Evolutionary conservation across 2,113 vertebrate species (phyloP).

Genomic region (Myiopsitta monachus): DNA sequence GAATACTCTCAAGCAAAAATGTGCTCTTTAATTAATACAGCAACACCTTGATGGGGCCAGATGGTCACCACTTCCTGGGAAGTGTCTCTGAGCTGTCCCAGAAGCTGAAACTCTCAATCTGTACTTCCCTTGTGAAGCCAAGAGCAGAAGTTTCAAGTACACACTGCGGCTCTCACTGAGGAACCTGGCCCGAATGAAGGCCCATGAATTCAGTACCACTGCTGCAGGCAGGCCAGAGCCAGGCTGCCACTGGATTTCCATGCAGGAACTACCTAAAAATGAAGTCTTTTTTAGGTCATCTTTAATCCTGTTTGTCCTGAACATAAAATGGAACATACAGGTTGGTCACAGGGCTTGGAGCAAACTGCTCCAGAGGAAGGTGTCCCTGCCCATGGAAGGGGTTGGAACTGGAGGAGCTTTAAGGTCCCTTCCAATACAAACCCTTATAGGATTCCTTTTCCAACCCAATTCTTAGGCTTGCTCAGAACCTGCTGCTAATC

Average conservation of each 20-base stretch:
- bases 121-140: not conserved
- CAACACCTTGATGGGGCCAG: not conserved
- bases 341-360: not conserved
- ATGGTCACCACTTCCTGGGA: not conserved
- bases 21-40: not conserved
- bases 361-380: not conserved
- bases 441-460: not conserved
- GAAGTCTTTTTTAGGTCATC: not conserved
- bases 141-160: not conserved
- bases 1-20: not conserved
- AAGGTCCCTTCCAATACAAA: not conserved
- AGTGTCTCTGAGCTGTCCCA: not conserved
- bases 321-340: not conserved
- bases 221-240: not conserved
- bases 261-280: not conserved
- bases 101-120: not conserved
- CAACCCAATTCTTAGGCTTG: not conserved
- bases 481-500: not conserved
- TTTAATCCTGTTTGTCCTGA: not conserved
- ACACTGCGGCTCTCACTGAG: not conserved
- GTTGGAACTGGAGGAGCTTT: not conserved
- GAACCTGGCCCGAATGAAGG: not conserved
- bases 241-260: not conserved
- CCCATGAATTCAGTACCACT: fast-evolving
- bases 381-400: not conserved